phyloP scores from a whole-genome alignment of 2,113 vertebrate species.

The Arothron firmamentum region DNA sequence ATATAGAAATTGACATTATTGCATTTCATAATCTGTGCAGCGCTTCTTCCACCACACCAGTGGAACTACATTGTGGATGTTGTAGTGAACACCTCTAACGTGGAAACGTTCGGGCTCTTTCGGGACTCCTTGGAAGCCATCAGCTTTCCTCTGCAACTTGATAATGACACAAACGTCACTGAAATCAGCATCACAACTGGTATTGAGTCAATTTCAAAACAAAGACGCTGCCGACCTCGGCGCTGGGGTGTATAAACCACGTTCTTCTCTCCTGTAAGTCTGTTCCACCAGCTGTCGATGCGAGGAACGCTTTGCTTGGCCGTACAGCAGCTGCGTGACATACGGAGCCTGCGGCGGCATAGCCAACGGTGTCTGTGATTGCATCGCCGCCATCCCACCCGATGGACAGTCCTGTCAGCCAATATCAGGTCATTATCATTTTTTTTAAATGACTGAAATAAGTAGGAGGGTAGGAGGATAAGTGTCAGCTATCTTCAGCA shows the following conservation, averaged over 20 bases:
- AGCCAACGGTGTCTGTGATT: constrained; percentile 31
- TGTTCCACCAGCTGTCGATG: constrained; percentile 45
- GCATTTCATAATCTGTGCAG: constrained; percentile 10
- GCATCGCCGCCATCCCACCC: constrained; percentile 42
- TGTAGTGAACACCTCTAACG: constrained; percentile 36
- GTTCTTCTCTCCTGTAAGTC: constrained; percentile 17
- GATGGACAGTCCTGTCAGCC: constrained; percentile 50
- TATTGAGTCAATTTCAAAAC: constrained; percentile 1
- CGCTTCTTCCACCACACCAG: neutral
- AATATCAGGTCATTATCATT: too few relatives aligned
- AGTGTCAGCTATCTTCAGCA: too few relatives aligned
- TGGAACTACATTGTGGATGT: constrained; percentile 46
- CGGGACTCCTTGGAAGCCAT: constrained; percentile 11
- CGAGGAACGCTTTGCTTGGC: constrained; percentile 45
- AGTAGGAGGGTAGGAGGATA: too few relatives aligned
- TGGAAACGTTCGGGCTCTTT: constrained; percentile 21
- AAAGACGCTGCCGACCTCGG: too few relatives aligned
- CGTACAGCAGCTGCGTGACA: constrained; percentile 36
- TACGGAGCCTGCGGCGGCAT: constrained; percentile 37
- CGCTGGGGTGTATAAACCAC: neutral
- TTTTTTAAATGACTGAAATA: too few relatives aligned
- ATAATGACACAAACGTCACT: constrained; percentile 33
- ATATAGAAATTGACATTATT: neutral
- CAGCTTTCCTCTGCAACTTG: constrained; percentile 32
- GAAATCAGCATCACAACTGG: constrained; percentile 51